These are phyloP conservation scores for Callospermophilus lateralis DNA, from an alignment of 2,113 vertebrate genomes.

Conservation along the genomic window DNA sequence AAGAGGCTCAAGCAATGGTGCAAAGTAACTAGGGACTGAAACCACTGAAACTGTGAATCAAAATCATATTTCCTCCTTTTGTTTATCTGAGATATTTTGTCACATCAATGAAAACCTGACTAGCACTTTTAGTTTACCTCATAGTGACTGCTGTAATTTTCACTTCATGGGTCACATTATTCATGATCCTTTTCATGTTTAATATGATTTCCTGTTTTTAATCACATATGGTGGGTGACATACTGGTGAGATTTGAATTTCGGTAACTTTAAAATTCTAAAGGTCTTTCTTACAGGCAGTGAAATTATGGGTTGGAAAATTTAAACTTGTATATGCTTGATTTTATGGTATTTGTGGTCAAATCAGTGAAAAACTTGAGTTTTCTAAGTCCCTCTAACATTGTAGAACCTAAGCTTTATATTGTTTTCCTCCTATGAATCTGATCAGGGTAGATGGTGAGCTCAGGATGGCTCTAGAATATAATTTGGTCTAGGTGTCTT, in stretches of 20 bases:
- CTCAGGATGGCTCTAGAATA: not conserved
- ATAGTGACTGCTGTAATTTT: not conserved
- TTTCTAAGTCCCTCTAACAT: not conserved
- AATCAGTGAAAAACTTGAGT: not conserved
- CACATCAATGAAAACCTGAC: no score
- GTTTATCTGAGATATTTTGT: no score
- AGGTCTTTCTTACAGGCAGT: not conserved
- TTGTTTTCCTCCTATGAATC: not conserved
- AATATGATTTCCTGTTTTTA: not conserved
- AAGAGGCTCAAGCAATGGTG: no score
- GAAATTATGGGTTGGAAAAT: not conserved
- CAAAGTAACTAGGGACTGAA: no score
- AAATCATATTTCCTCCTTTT: no score
- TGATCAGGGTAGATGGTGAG: not conserved
- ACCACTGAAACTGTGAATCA: no score
- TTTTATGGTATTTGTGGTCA: not conserved
- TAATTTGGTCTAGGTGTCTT: not conserved
- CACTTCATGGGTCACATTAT: not conserved
- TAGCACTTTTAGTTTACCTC: not conserved
- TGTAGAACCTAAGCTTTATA: not conserved
- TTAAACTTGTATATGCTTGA: not conserved
- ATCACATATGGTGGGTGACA: not conserved
- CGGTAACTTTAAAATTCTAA: not conserved
- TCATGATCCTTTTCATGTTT: not conserved
- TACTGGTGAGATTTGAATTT: not conserved